Conservation (phyloP, 2,113 vertebrate species). For the Bostrychus sinensis region DNA sequence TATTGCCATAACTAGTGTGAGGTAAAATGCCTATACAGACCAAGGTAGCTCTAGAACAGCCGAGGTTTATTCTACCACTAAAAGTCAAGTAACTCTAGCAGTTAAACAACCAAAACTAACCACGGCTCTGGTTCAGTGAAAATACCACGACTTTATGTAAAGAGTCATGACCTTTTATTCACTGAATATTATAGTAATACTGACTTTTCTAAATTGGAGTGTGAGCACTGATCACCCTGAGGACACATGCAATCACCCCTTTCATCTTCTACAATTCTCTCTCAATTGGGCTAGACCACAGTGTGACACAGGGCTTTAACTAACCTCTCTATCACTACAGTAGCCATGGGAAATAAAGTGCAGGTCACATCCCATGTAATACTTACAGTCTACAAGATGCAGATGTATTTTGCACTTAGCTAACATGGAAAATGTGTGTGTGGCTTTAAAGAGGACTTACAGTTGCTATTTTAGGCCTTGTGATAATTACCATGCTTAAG, state of each 20-base stretch:
- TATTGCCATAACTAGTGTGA: too few species aligned
- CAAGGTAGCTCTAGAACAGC: background rate
- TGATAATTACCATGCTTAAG: background rate
- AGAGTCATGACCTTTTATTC: constrained; percentile 52
- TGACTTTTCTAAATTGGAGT: constrained; percentile 54
- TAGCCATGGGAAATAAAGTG: background rate
- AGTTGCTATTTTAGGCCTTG: background rate
- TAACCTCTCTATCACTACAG: constrained; percentile 5
- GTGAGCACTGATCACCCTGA: constrained; percentile 42
- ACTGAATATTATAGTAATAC: constrained; percentile 56
- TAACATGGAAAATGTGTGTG: background rate
- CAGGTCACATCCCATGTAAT: background rate
- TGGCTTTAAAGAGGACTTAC: background rate
- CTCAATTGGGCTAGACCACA: constrained; percentile 37
- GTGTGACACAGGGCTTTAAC: constrained; percentile 15
- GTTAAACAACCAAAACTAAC: constrained; percentile 13
- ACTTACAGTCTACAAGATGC: background rate
- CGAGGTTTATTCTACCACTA: background rate
- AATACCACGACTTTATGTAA: constrained; percentile 49
- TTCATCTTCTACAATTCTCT: constrained; percentile 42
- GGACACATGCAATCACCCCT: constrained; percentile 51
- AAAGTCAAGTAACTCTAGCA: constrained; percentile 5
- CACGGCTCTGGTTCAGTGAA: constrained; percentile 19
- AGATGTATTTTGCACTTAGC: too few species aligned
- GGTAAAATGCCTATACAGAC: background rate